Evolutionary conservation across 1,140 invertebrate species (phyloP).

Genomic region (Matsumurasca onukii): DNA sequence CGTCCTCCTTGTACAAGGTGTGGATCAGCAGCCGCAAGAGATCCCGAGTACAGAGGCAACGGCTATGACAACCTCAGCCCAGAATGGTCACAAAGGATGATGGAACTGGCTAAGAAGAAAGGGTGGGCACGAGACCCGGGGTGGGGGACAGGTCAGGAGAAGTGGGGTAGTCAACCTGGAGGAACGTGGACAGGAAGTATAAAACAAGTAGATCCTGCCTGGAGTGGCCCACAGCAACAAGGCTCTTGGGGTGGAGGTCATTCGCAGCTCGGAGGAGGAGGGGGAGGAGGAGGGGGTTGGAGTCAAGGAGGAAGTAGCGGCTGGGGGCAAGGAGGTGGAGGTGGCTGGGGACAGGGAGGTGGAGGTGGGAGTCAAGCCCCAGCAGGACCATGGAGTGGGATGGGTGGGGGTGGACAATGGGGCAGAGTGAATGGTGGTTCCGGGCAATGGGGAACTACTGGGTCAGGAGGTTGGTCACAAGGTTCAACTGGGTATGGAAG

Average conservation of each 20-base stretch:
- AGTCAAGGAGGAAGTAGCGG: slow-evolving; percentile 8
- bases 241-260: slow-evolving; percentile 10
- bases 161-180: not conserved
- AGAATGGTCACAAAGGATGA: slow-evolving; percentile 37
- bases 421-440: too few species aligned
- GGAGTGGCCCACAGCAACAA: not conserved
- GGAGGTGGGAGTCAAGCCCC: too few species aligned
- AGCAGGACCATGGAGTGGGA: not conserved
- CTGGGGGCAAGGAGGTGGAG: slow-evolving; percentile 12
- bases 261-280: slow-evolving; percentile 11
- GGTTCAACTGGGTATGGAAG: not conserved
- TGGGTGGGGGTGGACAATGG: not conserved
- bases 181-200: not conserved
- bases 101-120: slow-evolving; percentile 23
- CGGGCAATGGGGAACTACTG: slow-evolving; percentile 26
- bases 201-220: not conserved
- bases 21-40: slow-evolving; percentile 16
- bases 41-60: slow-evolving; percentile 40
- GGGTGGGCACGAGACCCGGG: slow-evolving; percentile 5
- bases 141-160: slow-evolving; percentile 9
- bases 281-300: slow-evolving; percentile 9
- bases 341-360: not conserved
- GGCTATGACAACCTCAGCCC: slow-evolving; percentile 44
- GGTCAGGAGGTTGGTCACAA: not conserved
- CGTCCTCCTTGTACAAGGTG: not conserved